These are phyloP conservation scores for Ophiodon elongatus DNA, from an alignment of 2,113 vertebrate genomes.

Conservation along the genomic window DNA sequence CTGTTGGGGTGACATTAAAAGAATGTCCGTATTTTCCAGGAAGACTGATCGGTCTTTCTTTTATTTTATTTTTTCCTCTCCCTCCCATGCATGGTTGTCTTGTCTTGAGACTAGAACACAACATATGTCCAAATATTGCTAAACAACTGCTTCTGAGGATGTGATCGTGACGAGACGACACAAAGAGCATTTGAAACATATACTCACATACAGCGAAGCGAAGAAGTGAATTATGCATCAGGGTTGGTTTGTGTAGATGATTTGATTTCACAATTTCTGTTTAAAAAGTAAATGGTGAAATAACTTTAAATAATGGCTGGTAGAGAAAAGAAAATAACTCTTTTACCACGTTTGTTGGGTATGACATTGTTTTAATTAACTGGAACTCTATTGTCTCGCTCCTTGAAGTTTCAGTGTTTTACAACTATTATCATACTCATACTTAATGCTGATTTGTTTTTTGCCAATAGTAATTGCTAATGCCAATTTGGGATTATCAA, in stretches of 20 bases:
- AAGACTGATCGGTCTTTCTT: neutral
- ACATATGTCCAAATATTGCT: neutral
- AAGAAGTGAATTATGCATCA: neutral
- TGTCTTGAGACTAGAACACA: neutral
- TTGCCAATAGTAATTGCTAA: neutral
- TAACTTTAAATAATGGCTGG: neutral
- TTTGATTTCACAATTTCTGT: neutral
- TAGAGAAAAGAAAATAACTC: neutral
- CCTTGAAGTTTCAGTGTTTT: constrained; percentile 4
- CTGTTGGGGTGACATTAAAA: constrained; percentile 15
- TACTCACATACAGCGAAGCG: neutral
- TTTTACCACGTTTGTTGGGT: neutral
- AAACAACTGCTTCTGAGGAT: constrained; percentile 1
- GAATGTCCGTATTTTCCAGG: neutral
- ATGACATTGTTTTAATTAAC: constrained; percentile 28
- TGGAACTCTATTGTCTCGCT: neutral
- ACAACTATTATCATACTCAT: neutral
- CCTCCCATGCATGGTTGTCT: neutral
- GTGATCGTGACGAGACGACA: neutral
- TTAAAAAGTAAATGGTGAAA: neutral
- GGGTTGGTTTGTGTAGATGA: neutral
- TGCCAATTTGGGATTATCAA: constrained; percentile 26
- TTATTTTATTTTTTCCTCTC: neutral
- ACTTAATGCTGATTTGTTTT: constrained; percentile 2
- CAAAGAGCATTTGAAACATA: neutral